Conservation (phyloP, 2,888 invertebrate species). For the Leptopilina drosophilae region DNA sequence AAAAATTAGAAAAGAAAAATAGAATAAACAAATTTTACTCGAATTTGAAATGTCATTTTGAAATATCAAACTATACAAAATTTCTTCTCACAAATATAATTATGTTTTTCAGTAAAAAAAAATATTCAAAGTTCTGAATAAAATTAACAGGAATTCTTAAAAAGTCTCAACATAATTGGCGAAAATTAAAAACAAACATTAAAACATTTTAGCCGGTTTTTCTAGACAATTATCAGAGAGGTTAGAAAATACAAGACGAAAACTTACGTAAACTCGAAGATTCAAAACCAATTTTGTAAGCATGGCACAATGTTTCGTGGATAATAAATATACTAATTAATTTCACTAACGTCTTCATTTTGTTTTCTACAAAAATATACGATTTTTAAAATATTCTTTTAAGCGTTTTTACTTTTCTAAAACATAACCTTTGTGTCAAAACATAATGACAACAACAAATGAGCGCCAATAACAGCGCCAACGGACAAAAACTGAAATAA, state of each 20-base stretch:
- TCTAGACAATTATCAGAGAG: not conserved
- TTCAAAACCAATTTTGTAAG: not conserved
- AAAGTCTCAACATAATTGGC: not conserved
- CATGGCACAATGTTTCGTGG: not conserved
- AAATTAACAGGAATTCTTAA: not conserved
- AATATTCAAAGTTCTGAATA: not conserved
- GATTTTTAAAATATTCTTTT: not conserved
- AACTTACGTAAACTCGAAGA: constrained; percentile 24
- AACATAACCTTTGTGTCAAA: not conserved
- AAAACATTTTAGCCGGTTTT: not conserved
- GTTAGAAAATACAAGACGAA: not conserved
- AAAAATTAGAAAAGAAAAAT: constrained; percentile 2
- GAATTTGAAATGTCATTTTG: no score
- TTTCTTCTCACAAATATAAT: no score
- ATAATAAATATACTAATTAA: constrained; percentile 21
- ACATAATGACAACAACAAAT: not conserved
- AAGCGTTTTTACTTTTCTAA: not conserved
- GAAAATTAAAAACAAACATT: not conserved
- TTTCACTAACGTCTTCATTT: not conserved
- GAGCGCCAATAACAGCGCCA: not conserved
- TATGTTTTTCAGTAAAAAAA: no score
- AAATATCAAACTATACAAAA: no score
- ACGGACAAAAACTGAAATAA: not conserved
- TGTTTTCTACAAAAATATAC: not conserved
- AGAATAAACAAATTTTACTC: no score